Conservation (phyloP, 2,113 vertebrate genomes). For the Tylochromis polylepis region DNA sequence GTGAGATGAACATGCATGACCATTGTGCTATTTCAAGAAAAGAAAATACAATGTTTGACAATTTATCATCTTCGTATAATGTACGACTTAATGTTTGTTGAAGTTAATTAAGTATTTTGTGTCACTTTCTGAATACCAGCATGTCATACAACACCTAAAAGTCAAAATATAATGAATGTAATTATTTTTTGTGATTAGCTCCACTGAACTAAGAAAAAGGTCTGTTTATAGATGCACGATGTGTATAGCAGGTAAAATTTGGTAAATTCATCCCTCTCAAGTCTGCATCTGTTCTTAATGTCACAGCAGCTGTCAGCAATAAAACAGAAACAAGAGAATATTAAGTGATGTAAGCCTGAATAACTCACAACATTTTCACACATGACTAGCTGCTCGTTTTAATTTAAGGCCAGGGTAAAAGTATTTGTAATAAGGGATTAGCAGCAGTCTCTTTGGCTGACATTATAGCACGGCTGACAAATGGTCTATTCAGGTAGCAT, state of each 20-base stretch:
- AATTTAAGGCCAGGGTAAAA: neutral
- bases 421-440: conserved; percentile 3
- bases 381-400: neutral
- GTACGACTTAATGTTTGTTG: neutral
- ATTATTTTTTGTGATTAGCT: neutral
- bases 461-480: neutral
- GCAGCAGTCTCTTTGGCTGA: neutral
- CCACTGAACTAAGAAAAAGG: neutral
- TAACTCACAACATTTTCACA: neutral
- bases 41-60: neutral
- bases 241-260: neutral
- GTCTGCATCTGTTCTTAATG: neutral
- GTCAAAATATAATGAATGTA: neutral
- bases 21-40: neutral
- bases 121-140: neutral
- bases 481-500: neutral
- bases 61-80: neutral
- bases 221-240: neutral
- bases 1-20: neutral
- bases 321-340: neutral
- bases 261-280: neutral
- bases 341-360: neutral
- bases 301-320: neutral
- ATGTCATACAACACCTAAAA: neutral
- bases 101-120: neutral